These are phyloP conservation scores for Darevskia nairensis DNA, from an alignment of 2,797 vertebrate genomes.

Conservation along the genomic window DNA sequence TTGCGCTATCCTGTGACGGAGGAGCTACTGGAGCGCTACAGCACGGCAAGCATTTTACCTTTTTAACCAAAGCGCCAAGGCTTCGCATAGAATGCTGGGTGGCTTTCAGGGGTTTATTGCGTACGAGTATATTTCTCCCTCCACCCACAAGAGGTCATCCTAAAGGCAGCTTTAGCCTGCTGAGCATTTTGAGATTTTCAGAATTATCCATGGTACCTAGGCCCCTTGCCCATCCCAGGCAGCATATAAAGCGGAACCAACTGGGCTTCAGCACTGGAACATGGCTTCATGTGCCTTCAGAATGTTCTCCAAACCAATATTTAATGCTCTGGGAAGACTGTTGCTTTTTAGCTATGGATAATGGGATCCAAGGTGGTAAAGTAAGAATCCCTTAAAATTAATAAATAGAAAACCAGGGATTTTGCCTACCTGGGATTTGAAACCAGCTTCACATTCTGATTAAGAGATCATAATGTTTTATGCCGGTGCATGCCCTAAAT, in stretches of 20 bases:
- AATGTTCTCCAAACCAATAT: not conserved
- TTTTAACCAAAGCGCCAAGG: rapidly evolving
- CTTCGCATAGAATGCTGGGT: not conserved
- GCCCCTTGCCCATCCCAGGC: not conserved
- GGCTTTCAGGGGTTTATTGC: not conserved
- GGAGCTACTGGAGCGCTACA: slow-evolving; percentile 90
- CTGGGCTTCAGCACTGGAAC: not conserved
- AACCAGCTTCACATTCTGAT: not conserved
- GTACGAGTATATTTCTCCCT: rapidly evolving
- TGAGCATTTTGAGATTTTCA: not conserved
- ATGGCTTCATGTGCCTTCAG: not conserved
- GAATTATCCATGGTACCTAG: not conserved
- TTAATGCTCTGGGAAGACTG: not conserved
- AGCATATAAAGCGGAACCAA: not conserved
- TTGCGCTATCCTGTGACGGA: slow-evolving; percentile 94
- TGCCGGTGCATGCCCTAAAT: not conserved
- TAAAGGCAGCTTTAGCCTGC: not conserved
- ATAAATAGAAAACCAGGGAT: not conserved
- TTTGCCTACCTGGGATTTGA: too few species aligned
- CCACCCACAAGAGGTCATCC: not conserved
- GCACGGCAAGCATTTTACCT: slow-evolving; percentile 76
- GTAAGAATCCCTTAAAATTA: not conserved
- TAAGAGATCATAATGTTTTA: not conserved
- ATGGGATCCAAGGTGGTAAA: not conserved
- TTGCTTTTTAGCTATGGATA: not conserved